These are phyloP conservation scores for Dryobotodes eremita DNA, from an alignment of 2,888 invertebrate species.

Conservation along the genomic window DNA sequence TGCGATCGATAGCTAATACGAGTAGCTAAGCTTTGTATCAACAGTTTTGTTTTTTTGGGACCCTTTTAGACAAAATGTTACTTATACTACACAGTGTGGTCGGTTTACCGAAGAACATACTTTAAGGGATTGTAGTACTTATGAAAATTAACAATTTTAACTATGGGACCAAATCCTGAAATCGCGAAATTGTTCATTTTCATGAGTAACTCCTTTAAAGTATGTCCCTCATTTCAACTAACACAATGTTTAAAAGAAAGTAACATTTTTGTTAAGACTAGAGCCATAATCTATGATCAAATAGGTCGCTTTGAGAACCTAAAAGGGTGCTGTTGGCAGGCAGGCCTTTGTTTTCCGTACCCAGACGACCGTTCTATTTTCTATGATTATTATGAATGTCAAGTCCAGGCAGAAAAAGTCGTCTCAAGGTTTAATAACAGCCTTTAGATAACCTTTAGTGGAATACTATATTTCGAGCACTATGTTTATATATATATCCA, in stretches of 20 bases:
- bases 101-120: not conserved
- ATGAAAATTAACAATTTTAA: no score
- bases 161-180: not conserved
- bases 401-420: not conserved
- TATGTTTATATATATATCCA: not conserved
- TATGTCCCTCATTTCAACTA: not conserved
- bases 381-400: slow-evolving; percentile 17
- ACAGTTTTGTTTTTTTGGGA: not conserved
- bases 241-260: not conserved
- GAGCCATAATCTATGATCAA: not conserved
- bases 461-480: not conserved
- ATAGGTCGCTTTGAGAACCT: slow-evolving; percentile 9
- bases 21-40: slow-evolving; percentile 21
- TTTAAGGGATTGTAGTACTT: not conserved
- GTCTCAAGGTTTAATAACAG: slow-evolving; percentile 31
- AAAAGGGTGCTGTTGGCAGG: not conserved
- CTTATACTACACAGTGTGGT: not conserved
- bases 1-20: slow-evolving; percentile 45
- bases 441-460: slow-evolving; percentile 38
- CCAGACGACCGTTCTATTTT: not conserved
- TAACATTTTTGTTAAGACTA: not conserved
- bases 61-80: not conserved
- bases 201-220: no score
- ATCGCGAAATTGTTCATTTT: not conserved
- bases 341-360: slow-evolving; percentile 5